These are phyloP conservation scores for Myioborus miniatus DNA, from an alignment of 2,797 vertebrate genomes.

Conservation along the genomic window DNA sequence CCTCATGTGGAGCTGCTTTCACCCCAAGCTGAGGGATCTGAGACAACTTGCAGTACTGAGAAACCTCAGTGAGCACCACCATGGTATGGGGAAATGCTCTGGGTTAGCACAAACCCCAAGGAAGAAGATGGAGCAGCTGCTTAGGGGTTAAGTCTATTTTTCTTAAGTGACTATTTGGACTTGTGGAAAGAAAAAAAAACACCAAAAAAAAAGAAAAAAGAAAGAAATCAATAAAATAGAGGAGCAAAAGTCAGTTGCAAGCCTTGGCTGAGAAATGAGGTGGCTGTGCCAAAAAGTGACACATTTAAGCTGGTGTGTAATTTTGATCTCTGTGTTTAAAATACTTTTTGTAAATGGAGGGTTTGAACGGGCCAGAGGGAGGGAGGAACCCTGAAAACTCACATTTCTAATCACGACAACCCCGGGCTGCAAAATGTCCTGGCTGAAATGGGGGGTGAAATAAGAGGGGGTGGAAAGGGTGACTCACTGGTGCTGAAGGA, in stretches of 20 bases:
- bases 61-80: not conserved
- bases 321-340: conserved; percentile 59
- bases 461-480: conserved; percentile 44
- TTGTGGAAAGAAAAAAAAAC: not conserved
- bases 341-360: conserved; percentile 59
- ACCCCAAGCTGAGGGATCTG: not conserved
- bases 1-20: not conserved
- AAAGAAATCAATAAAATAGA: conserved; percentile 16
- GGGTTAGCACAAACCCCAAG: not conserved
- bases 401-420: not conserved
- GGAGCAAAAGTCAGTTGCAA: conserved; percentile 23
- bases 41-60: not conserved
- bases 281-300: conserved; percentile 36
- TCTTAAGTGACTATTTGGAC: not conserved
- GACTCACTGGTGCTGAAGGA: not conserved
- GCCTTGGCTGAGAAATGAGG: conserved; percentile 29
- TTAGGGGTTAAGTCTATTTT: not conserved
- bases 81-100: rapidly evolving
- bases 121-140: not conserved
- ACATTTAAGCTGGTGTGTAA: conserved; percentile 32
- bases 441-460: not conserved
- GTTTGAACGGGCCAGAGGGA: not conserved
- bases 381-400: not conserved
- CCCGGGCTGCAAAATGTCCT: not conserved
- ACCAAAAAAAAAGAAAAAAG: not conserved